These are phyloP conservation scores for Myanophis thanlyinensis DNA, from an alignment of 2,113 vertebrate genomes.

Conservation along the genomic window DNA sequence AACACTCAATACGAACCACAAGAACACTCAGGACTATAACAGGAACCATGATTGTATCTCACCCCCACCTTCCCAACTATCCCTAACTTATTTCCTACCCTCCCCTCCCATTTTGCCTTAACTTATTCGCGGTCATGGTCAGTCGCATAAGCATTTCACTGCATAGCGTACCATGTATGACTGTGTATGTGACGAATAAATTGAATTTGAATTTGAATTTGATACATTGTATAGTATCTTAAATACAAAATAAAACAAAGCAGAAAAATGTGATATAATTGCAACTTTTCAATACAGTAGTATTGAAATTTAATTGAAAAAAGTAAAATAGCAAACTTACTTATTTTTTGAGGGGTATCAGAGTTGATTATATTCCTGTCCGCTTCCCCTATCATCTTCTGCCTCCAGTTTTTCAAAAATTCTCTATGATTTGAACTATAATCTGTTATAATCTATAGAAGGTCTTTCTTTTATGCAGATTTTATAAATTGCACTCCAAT, in stretches of 20 bases:
- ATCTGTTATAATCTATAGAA: not conserved
- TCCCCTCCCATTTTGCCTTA: too few relatives aligned
- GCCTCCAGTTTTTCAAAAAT: not conserved
- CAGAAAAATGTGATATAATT: not conserved
- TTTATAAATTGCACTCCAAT: not conserved
- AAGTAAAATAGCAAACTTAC: not conserved
- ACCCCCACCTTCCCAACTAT: too few relatives aligned
- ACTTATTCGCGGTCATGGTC: too few relatives aligned
- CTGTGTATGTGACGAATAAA: too few relatives aligned
- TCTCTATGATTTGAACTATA: not conserved
- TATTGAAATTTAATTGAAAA: not conserved
- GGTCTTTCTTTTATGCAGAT: not conserved
- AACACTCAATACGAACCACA: too few relatives aligned
- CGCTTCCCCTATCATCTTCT: not conserved
- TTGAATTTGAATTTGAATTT: too few relatives aligned
- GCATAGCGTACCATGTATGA: too few relatives aligned
- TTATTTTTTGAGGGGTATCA: not conserved
- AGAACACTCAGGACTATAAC: too few relatives aligned
- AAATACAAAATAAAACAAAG: not conserved
- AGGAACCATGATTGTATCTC: too few relatives aligned
- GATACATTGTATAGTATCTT: not conserved
- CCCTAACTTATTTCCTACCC: too few relatives aligned
- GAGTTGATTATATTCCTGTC: not conserved
- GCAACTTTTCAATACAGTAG: not conserved
- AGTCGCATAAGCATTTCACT: too few relatives aligned